Percentiles rank a stretch among this genome's conserved stretches.
These are phyloP conservation scores for Glaucomys volans DNA, from an alignment of 2,113 vertebrate species.

Conservation along the genomic window DNA sequence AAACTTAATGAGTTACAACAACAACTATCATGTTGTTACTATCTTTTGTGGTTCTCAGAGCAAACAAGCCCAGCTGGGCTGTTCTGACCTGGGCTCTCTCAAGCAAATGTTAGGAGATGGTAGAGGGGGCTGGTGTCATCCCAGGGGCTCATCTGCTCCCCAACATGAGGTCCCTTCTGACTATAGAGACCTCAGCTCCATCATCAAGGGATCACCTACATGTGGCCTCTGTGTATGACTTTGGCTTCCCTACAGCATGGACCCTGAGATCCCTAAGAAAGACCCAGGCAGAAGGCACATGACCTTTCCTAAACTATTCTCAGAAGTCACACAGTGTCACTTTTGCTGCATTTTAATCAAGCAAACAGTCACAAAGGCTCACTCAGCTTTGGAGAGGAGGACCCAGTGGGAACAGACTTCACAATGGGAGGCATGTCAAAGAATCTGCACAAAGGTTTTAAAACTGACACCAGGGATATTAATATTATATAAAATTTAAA, in stretches of 20 bases:
- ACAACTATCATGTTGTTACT: background rate
- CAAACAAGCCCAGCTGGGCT: background rate
- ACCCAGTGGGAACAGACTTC: background rate
- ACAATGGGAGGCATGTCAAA: background rate
- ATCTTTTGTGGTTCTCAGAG: background rate
- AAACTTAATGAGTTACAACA: background rate
- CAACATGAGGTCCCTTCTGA: background rate
- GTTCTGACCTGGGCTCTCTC: background rate
- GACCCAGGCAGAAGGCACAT: background rate
- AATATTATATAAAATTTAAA: background rate
- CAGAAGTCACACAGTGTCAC: background rate
- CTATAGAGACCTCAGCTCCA: background rate
- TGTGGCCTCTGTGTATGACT: background rate
- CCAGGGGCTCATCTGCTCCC: background rate
- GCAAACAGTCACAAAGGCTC: background rate
- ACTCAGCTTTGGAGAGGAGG: background rate
- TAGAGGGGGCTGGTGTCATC: too few relatives aligned
- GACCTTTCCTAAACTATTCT: background rate
- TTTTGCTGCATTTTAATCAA: background rate
- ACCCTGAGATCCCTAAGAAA: background rate
- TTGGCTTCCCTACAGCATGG: background rate
- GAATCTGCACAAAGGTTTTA: constrained; percentile 7
- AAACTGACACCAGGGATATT: background rate
- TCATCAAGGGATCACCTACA: background rate
- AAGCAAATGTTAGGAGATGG: background rate